These are phyloP conservation scores for Acrocephalus kingi DNA, from an alignment of 2,113 vertebrate species.

Conservation along the genomic window DNA sequence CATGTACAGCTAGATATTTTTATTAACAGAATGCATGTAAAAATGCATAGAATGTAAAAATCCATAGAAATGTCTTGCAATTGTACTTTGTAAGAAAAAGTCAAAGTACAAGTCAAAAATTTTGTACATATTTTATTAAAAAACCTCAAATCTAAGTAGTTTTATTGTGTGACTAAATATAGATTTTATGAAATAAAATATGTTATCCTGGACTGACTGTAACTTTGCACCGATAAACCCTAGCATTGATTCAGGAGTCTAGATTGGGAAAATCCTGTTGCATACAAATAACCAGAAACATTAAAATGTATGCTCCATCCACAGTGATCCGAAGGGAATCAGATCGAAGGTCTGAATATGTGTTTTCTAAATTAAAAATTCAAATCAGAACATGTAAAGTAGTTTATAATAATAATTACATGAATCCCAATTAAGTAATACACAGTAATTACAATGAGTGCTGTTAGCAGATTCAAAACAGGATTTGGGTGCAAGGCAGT, in stretches of 20 bases:
- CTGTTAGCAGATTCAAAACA: conserved; percentile 60
- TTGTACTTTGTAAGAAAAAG: background rate
- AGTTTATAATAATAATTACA: conserved; percentile 79
- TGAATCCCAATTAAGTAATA: conserved; percentile 62
- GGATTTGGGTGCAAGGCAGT: conserved; percentile 25
- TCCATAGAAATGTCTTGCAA: background rate
- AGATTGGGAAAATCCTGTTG: background rate
- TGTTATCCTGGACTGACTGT: background rate
- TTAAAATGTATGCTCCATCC: conserved; percentile 35
- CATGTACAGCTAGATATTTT: background rate
- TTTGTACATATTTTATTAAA: background rate
- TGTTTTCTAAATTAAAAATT: conserved; percentile 71
- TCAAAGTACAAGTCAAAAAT: background rate
- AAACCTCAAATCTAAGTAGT: background rate
- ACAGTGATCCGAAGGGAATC: conserved; percentile 51
- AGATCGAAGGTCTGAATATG: conserved; percentile 29
- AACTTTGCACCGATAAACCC: background rate
- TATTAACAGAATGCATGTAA: background rate
- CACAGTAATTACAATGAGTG: conserved; percentile 71
- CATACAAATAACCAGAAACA: background rate
- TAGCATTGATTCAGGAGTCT: background rate
- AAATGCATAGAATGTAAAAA: background rate
- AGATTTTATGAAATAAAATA: background rate
- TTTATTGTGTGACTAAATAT: background rate
- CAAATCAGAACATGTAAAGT: conserved; percentile 61